Percentiles rank a stretch among this genome's conserved stretches.
These are phyloP conservation scores for Stegophylla sp. DNA, from an alignment of 2,888 invertebrate species.

Conservation along the genomic window DNA sequence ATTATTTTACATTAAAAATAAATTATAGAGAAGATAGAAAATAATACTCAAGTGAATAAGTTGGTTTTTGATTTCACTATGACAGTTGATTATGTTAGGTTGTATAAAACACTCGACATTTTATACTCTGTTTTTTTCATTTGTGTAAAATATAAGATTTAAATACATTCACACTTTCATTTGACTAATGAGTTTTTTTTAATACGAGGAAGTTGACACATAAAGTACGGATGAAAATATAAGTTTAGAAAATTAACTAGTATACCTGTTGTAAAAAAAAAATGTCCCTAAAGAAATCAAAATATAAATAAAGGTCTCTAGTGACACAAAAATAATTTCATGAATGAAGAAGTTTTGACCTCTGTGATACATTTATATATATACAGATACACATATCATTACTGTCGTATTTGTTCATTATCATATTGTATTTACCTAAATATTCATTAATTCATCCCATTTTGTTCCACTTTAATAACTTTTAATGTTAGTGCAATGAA, in stretches of 20 bases:
- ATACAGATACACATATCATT: too few relatives aligned
- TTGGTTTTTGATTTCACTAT: too few relatives aligned
- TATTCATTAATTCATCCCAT: neutral
- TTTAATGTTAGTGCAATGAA: neutral
- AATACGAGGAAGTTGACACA: neutral
- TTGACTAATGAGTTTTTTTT: too few relatives aligned
- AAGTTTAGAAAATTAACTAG: neutral
- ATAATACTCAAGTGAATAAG: too few relatives aligned
- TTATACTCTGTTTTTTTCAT: too few relatives aligned
- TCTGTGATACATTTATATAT: neutral
- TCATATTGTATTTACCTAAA: neutral
- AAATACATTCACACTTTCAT: neutral
- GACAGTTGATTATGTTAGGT: too few relatives aligned
- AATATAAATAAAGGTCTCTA: neutral
- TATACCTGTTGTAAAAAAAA: neutral
- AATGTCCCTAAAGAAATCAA: conserved; percentile 10
- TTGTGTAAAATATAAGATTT: neutral
- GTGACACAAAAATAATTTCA: conserved; percentile 35
- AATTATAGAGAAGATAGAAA: too few relatives aligned
- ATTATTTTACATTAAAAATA: too few relatives aligned
- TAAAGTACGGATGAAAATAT: neutral
- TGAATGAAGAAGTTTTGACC: conserved; percentile 9
- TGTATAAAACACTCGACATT: too few relatives aligned
- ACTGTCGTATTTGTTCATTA: neutral
- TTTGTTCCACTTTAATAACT: conserved; percentile 16